A percentile compares a stretch with the other conserved stretches of the same genome.
phyloP scores from a whole-genome alignment of 2,797 vertebrate species.

The Gymnothorax reevesii region DNA sequence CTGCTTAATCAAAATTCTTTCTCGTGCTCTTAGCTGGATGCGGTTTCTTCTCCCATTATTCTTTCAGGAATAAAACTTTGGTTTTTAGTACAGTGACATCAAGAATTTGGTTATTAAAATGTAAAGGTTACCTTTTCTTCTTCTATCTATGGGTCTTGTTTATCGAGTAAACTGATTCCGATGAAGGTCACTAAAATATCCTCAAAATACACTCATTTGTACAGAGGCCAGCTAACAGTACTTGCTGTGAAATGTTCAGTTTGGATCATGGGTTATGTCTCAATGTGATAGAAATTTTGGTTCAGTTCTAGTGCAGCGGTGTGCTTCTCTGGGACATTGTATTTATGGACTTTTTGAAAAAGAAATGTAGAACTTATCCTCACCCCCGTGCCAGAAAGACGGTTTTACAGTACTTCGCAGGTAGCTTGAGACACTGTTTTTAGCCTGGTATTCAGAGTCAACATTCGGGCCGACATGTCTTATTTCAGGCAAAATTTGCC shows the following conservation, averaged over 20 bases:
- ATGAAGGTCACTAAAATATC: constrained; percentile 3
- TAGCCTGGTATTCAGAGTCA: constrained; percentile 17
- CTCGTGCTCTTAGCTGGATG: neutral
- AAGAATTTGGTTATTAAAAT: neutral
- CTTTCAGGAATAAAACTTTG: neutral
- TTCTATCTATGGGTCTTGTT: neutral
- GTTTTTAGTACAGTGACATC: neutral
- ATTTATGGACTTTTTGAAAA: neutral
- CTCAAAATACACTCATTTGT: neutral
- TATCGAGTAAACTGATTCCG: neutral
- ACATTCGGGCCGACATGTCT: neutral
- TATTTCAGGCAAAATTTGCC: constrained; percentile 2
- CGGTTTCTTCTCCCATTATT: neutral
- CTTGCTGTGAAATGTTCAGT: neutral
- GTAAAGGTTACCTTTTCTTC: neutral
- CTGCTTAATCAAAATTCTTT: neutral
- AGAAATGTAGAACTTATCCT: neutral
- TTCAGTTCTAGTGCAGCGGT: neutral
- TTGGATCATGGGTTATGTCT: neutral
- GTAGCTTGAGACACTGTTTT: neutral
- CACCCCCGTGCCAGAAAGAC: neutral
- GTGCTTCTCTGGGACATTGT: neutral
- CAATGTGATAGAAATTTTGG: neutral
- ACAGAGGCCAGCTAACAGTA: neutral
- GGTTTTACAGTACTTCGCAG: neutral